phyloP scores from a whole-genome alignment of 1,140 invertebrate genomes.

The Hirudo medicinalis region DNA sequence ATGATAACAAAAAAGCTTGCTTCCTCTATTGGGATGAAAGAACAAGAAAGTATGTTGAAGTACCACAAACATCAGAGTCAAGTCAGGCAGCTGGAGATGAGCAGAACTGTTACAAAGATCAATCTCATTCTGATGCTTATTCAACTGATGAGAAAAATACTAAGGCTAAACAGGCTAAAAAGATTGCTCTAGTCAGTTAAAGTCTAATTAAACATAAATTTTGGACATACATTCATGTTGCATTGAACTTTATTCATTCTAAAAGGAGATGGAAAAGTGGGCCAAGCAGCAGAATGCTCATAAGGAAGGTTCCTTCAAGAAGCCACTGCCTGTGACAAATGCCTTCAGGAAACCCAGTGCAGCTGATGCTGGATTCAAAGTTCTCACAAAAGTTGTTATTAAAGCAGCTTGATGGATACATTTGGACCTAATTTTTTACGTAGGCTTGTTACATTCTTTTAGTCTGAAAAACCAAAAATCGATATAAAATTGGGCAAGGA shows the following conservation, averaged over 20 bases:
- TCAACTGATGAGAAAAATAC: background rate
- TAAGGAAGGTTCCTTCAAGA: constrained; percentile 64
- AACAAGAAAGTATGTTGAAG: background rate
- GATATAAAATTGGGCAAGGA: background rate
- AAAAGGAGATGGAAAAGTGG: constrained; percentile 78
- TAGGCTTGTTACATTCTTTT: background rate
- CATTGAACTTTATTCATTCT: constrained; percentile 7
- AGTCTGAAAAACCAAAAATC: background rate
- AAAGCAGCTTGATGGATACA: background rate
- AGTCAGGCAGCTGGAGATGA: background rate
- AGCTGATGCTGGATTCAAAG: constrained; percentile 78
- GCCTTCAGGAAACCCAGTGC: constrained; percentile 44
- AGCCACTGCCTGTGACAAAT: constrained; percentile 27
- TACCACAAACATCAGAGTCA: background rate
- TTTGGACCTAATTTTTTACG: background rate
- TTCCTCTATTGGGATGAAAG: constrained; percentile 1
- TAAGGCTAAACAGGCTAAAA: constrained; percentile 2
- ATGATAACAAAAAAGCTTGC: constrained; percentile 1
- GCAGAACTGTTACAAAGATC: background rate
- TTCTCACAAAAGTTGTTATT: constrained; percentile 54
- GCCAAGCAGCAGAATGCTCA: constrained; percentile 92
- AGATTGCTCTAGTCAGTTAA: constrained; percentile 8
- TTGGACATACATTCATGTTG: background rate
- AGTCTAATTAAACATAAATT: background rate
- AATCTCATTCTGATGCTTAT: background rate